These are phyloP conservation scores for Intellagama lesueurii DNA, from an alignment of 2,797 vertebrate species.

Conservation along the genomic window DNA sequence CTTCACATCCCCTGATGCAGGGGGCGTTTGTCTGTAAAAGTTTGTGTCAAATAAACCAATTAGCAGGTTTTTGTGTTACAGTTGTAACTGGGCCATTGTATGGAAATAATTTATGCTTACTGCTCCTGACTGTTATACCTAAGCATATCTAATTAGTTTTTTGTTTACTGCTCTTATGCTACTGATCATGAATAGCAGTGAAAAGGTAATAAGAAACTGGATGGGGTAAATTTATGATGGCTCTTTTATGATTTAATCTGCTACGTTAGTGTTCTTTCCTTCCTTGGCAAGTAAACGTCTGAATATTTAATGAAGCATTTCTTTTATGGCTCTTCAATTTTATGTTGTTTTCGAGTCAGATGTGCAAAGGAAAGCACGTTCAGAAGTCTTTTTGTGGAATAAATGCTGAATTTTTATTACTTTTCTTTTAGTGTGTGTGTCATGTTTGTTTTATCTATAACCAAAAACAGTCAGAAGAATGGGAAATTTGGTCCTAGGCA, in stretches of 20 bases:
- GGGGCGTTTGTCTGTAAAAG: not conserved
- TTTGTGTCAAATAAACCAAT: not conserved
- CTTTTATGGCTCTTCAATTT: not conserved
- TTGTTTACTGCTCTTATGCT: constrained; percentile 13
- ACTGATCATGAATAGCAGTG: not conserved
- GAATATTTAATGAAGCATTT: constrained; percentile 7
- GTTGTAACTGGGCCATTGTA: not conserved
- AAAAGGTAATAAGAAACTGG: not conserved
- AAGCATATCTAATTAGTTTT: constrained; percentile 17
- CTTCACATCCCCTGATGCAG: not conserved
- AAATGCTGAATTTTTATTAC: not conserved
- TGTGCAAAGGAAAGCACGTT: not conserved
- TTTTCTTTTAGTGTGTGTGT: not conserved
- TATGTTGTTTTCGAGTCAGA: constrained; percentile 3
- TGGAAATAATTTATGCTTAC: not conserved
- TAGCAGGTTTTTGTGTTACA: not conserved
- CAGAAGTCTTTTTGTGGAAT: not conserved
- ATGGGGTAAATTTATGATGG: constrained; percentile 12
- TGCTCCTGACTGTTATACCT: not conserved
- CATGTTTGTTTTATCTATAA: not conserved
- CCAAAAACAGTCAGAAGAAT: not conserved
- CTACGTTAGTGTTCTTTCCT: not conserved
- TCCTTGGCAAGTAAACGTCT: constrained; percentile 8
- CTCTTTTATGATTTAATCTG: constrained; percentile 20
- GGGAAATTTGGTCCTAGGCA: not conserved